Conservation (phyloP, 2,888 invertebrate species). For the Drosophila borborema region DNA sequence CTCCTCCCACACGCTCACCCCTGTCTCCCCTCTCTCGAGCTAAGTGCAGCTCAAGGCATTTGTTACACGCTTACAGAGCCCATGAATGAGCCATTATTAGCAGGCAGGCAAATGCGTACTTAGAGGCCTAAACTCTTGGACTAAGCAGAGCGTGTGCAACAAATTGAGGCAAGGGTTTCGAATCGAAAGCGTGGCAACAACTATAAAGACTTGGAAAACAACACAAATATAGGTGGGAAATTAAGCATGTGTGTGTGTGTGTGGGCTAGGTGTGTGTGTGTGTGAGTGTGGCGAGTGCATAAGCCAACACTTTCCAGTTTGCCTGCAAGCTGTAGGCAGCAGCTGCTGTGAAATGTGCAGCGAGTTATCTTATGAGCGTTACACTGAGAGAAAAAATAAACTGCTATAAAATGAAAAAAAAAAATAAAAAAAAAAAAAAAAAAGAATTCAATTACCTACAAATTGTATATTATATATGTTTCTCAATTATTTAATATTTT, state of each 20-base stretch:
- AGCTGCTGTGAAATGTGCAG: conserved; percentile 50
- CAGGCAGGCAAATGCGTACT: conserved; percentile 10
- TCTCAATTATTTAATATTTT: too few species aligned
- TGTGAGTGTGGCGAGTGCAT: conserved; percentile 30
- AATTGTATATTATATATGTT: too few species aligned
- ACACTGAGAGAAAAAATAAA: conserved; percentile 5
- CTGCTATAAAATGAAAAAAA: neutral
- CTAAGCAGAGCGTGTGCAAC: conserved; percentile 9
- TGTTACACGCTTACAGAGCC: conserved; percentile 9
- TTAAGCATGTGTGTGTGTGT: conserved; percentile 10
- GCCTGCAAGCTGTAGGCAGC: conserved; percentile 53
- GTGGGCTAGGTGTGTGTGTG: neutral
- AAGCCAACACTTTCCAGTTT: conserved; percentile 74
- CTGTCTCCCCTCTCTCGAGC: fast-evolving
- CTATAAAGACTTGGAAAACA: conserved; percentile 10
- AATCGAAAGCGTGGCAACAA: conserved; percentile 15
- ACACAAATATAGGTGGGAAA: conserved; percentile 8
- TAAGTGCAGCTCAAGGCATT: conserved; percentile 29
- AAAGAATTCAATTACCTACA: too few species aligned
- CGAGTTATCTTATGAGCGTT: conserved; percentile 12
- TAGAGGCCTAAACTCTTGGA: conserved; percentile 1
- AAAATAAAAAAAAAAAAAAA: too few species aligned
- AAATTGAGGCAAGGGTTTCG: conserved; percentile 21
- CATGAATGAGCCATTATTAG: conserved; percentile 57
- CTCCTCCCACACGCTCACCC: conserved; percentile 6